Evolutionary conservation across 2,113 vertebrate genomes (phyloP), one percentile per base, ranked within the genome.

Genomic region (Mohoua ochrocephala): DNA sequence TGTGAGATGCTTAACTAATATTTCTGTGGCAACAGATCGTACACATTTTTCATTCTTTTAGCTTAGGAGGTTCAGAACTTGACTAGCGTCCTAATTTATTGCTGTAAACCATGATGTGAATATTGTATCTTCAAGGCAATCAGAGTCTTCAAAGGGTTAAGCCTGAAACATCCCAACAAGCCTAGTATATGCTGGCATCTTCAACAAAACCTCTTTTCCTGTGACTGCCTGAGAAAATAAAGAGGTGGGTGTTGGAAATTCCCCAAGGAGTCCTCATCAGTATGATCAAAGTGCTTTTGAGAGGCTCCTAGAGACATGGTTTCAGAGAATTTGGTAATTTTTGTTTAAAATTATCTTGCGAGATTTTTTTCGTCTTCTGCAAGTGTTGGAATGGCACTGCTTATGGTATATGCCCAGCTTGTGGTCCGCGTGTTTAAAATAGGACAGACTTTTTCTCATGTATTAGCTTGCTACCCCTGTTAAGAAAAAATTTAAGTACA

Each of bases 231-330:
- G 79, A 90, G 92, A 75, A 97, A 95, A 93, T 88, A 81, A 95
- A 77, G 93, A 96, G 92, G 87, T 94, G 82, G 60, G 71, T 95
- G 82, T 90, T 95, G 95, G 71, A 95, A 91, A 93, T 92, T 94
- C 93, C 76, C 79, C 68, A 90, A 71, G 88, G 88, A 92, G 56
- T 94, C 70, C 54, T 93, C 82, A 74, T 91, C 68, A 75, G 31
- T 56, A 31, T 68, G 79, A 84, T 95, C 68, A 71, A 88, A 93
- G 75, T 77, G 52, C 79, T 88, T 77, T 44, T 77, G 54, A 86
- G 71, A 81, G 53, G 21, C 68, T 92, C 7, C 47, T 81, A 52
- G 26, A 89, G 83, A 89, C 30, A 27, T 13, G 5, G 50, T 64
- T 94, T 88, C 67, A 69, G 56, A 78, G 60, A 60, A 42, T 77